A percentile compares a stretch with the other conserved stretches of the same genome.
Evolutionary conservation across 2,113 vertebrate genomes (phyloP).

Genomic region (Conger conger): DNA sequence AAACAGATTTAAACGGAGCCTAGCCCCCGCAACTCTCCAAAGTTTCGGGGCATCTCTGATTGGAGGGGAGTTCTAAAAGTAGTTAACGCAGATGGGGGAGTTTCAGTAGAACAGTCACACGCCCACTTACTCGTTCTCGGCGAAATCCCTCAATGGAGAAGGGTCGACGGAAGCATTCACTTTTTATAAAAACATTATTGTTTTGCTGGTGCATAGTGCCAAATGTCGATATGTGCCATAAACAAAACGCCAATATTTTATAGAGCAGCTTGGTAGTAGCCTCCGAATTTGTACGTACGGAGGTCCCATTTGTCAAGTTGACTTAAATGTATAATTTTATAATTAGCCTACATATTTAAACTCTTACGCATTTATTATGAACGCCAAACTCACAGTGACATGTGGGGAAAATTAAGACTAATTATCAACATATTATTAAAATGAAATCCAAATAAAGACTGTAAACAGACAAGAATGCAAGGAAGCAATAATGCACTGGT

Average conservation of each 20-base stretch:
- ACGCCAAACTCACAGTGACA: neutral
- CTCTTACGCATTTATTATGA: neutral
- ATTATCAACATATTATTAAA: too few relatives aligned
- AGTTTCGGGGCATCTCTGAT: conserved; percentile 52
- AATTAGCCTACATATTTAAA: too few relatives aligned
- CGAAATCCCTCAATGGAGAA: neutral
- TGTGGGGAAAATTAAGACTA: too few relatives aligned
- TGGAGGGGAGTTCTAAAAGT: conserved; percentile 50
- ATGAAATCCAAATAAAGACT: too few relatives aligned
- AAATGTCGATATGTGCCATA: neutral
- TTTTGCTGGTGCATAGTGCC: too few relatives aligned
- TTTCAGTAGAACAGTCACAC: neutral
- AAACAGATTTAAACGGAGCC: conserved; percentile 16
- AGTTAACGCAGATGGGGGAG: neutral
- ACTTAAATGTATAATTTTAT: too few relatives aligned
- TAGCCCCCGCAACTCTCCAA: neutral
- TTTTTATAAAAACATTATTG: neutral
- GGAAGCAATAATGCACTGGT: neutral
- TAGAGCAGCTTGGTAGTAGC: neutral
- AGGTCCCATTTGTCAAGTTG: too few relatives aligned
- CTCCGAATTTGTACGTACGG: too few relatives aligned
- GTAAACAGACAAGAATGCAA: neutral
- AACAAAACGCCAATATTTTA: neutral
- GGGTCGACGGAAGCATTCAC: neutral
- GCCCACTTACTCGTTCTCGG: neutral